A percentile compares a stretch with the other conserved stretches of the same genome.
phyloP scores from a whole-genome alignment of 2,797 vertebrate species.

The Brachymystax lenok region DNA sequence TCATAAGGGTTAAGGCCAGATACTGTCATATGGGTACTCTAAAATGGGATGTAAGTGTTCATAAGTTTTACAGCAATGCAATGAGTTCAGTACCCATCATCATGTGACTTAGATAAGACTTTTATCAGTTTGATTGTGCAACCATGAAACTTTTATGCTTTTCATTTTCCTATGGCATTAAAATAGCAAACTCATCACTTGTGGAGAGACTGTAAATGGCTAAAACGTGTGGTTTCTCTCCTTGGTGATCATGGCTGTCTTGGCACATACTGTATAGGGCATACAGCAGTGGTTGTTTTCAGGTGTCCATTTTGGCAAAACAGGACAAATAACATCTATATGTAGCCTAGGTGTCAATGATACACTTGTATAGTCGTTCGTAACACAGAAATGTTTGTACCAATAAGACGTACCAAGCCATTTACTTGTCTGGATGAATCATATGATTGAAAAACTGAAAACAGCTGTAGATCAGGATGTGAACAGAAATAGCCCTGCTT shows the following conservation, averaged over 20 bases:
- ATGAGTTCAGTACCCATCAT: background rate
- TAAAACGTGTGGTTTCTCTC: background rate
- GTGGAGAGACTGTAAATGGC: background rate
- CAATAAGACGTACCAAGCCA: background rate
- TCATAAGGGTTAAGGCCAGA: background rate
- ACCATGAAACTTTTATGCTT: constrained; percentile 2
- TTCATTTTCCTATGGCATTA: background rate
- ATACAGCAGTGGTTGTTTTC: too few relatives aligned
- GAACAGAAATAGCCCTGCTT: background rate
- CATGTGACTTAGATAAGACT: constrained; percentile 1
- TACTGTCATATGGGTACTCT: background rate
- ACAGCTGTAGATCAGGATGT: background rate
- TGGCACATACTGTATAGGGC: background rate
- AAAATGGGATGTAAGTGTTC: background rate
- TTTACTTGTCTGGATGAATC: background rate
- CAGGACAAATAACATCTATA: too few relatives aligned
- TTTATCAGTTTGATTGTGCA: background rate
- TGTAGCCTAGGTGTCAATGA: too few relatives aligned
- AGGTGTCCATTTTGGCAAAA: too few relatives aligned
- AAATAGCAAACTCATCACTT: constrained; percentile 1
- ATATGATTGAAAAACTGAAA: background rate
- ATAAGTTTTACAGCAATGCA: background rate
- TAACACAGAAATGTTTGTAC: too few relatives aligned
- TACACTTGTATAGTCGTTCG: too few relatives aligned
- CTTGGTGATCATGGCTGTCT: background rate